Percentiles rank a stretch among this genome's conserved stretches.
phyloP scores from a whole-genome alignment of 1,140 invertebrate species.

The Carposina sasakii region DNA sequence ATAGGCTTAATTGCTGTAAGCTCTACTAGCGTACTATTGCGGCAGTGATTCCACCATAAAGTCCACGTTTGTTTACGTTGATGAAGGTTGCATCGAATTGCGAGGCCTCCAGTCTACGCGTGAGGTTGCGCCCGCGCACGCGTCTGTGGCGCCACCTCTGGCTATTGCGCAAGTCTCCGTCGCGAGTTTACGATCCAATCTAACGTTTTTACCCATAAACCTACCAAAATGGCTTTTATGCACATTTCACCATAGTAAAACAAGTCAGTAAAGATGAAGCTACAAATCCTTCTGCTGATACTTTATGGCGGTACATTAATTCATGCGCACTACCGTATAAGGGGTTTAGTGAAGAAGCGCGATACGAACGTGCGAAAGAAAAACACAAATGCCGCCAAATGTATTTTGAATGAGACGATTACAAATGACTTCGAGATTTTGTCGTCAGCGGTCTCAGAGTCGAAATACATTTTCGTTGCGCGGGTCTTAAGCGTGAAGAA shows the following conservation, averaged over 20 bases:
- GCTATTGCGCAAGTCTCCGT: slow-evolving; percentile 51
- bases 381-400: slow-evolving; percentile 58
- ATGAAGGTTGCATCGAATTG: slow-evolving; percentile 67
- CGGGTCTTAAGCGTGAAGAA: slow-evolving; percentile 63
- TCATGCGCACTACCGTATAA: slow-evolving; percentile 42
- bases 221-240: slow-evolving; percentile 39
- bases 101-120: slow-evolving; percentile 64
- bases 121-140: slow-evolving; percentile 63
- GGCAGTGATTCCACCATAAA: too few relatives aligned
- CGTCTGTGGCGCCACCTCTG: slow-evolving; percentile 65
- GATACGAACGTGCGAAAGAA: slow-evolving; percentile 51
- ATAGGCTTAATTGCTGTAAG: too few relatives aligned
- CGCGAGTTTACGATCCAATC: slow-evolving; percentile 50
- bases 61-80: slow-evolving; percentile 64
- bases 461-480: slow-evolving; percentile 66
- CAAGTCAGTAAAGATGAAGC: slow-evolving; percentile 52
- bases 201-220: slow-evolving; percentile 36
- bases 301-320: slow-evolving; percentile 45
- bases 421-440: slow-evolving; percentile 69
- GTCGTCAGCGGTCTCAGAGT: slow-evolving; percentile 64
- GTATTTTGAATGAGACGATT: slow-evolving; percentile 66
- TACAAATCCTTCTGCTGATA: slow-evolving; percentile 52
- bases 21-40: too few relatives aligned
- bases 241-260: slow-evolving; percentile 28
- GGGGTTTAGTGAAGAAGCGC: slow-evolving; percentile 46